A percentile compares a stretch with the other conserved stretches of the same genome.
Conservation (phyloP, 2,113 vertebrate genomes). For the Pachycephala philippinensis region DNA sequence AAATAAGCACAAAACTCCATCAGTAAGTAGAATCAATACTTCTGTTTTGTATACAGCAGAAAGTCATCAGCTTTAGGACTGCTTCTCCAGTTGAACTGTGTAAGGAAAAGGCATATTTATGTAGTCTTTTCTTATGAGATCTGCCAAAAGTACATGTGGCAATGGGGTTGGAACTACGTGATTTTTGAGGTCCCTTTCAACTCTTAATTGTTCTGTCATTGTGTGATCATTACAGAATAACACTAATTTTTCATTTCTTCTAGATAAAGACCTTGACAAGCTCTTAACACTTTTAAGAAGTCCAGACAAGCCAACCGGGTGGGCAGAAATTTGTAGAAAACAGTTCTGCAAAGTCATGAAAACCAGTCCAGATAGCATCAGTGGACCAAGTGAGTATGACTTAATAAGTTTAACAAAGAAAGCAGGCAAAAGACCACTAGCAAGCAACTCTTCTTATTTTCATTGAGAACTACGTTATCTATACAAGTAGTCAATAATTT, state of each 20-base stretch:
- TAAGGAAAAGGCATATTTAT: neutral
- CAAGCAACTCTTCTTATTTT: neutral
- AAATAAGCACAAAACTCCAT: neutral
- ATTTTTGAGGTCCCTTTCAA: neutral
- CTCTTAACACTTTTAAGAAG: slow-evolving; percentile 73
- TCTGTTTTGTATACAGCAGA: neutral
- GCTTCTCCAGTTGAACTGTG: neutral
- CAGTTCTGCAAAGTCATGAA: slow-evolving; percentile 81
- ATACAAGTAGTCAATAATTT: neutral
- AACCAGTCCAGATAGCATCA: slow-evolving; percentile 69
- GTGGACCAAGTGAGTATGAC: slow-evolving; percentile 76
- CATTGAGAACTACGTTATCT: neutral
- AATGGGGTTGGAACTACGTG: neutral
- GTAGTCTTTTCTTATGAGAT: neutral
- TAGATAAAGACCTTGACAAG: slow-evolving; percentile 80
- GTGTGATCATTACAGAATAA: neutral
- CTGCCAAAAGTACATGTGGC: neutral
- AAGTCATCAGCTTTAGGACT: neutral
- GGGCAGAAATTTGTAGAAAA: slow-evolving; percentile 79
- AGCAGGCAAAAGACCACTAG: neutral
- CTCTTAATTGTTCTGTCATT: neutral
- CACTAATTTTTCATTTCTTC: neutral
- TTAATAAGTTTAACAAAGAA: neutral
- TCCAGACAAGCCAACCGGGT: slow-evolving; percentile 66
- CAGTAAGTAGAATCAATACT: neutral